Evolutionary conservation across 2,113 vertebrate genomes (phyloP).

Genomic region (Perccottus glenii): DNA sequence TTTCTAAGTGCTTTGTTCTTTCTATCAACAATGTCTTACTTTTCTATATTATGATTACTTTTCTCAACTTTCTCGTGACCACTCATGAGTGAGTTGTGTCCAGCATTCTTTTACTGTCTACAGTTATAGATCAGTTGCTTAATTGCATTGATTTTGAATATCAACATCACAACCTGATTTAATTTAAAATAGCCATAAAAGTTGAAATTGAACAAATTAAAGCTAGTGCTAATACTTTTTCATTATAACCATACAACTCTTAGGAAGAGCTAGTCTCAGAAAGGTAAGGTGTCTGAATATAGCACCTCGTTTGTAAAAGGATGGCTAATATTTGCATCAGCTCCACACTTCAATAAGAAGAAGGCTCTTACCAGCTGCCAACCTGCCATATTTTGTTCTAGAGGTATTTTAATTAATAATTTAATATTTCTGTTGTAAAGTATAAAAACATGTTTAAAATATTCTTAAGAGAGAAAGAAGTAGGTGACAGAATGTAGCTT

Average conservation of each 20-base stretch:
- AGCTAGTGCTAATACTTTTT: no score
- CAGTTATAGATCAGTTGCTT: no score
- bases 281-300: neutral
- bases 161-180: no score
- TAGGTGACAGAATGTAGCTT: neutral
- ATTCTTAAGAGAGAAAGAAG: neutral
- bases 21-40: no score
- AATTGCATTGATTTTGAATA: no score
- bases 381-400: neutral
- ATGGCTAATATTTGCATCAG: slow-evolving; percentile 30
- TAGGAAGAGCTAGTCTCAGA: neutral
- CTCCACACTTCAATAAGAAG: slow-evolving; percentile 2
- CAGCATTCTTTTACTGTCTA: no score
- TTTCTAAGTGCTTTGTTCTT: no score
- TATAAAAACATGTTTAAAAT: neutral
- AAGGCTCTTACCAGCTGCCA: neutral
- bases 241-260: neutral
- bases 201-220: no score
- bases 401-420: neutral
- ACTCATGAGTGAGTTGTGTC: no score
- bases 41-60: no score
- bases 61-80: no score
- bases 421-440: neutral
- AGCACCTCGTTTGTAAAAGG: slow-evolving; percentile 10
- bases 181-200: no score